Conservation (phyloP, 2,113 vertebrate genomes). For the Microtus pennsylvanicus region DNA sequence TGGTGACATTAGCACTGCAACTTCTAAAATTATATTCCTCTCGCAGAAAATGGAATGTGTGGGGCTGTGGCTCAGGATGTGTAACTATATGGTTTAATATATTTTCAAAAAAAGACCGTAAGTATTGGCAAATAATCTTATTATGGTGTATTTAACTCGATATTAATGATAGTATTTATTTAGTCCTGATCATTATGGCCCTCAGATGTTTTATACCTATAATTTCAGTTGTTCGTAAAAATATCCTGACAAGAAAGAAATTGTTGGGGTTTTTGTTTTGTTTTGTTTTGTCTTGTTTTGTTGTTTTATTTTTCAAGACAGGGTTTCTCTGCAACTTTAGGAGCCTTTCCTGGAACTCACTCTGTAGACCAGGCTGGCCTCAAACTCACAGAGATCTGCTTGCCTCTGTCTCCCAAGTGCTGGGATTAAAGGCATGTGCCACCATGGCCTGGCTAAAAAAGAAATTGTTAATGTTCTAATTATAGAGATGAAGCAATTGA, state of each 20-base stretch:
- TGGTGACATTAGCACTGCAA: not conserved
- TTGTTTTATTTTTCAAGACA: no score
- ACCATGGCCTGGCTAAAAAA: not conserved
- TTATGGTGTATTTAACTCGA: constrained; percentile 12
- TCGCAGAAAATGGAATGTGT: not conserved
- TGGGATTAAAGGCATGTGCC: no score
- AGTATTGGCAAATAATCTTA: constrained; percentile 31
- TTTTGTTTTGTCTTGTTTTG: no score
- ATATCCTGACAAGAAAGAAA: not conserved
- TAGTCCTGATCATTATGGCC: not conserved
- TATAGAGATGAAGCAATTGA: constrained; percentile 11
- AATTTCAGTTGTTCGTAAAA: constrained; percentile 38
- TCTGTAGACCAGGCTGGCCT: no score
- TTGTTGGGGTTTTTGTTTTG: not conserved
- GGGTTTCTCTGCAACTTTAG: no score
- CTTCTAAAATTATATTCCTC: constrained; percentile 37
- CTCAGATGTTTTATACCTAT: not conserved
- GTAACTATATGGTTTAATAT: not conserved
- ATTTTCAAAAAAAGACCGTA: not conserved
- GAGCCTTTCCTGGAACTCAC: no score
- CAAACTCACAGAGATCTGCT: no score
- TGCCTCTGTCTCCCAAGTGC: no score
- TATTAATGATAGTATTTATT: constrained; percentile 27
- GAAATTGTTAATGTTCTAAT: not conserved
- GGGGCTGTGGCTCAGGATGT: not conserved